Percentiles rank a stretch among this genome's conserved stretches.
phyloP scores from a whole-genome alignment of 2,113 vertebrate genomes.

The Prionailurus viverrinus region DNA sequence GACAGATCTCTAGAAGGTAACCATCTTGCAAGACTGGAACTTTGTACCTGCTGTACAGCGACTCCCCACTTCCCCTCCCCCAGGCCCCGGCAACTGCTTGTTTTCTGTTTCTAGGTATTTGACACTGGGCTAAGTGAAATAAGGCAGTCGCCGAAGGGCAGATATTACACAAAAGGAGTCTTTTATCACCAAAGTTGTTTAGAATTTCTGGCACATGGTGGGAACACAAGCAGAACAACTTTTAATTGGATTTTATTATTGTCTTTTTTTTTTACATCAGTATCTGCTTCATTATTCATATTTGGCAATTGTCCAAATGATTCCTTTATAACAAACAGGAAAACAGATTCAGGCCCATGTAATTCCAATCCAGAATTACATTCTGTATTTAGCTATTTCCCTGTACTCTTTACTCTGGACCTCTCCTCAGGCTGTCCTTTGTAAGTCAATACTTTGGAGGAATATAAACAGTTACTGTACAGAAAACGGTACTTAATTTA shows the following conservation, averaged over 20 bases:
- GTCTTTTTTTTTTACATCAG: neutral
- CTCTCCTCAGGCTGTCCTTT: neutral
- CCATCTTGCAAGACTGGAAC: neutral
- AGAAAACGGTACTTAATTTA: neutral
- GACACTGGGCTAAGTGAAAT: neutral
- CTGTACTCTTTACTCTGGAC: conserved; percentile 1
- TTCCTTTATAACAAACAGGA: neutral
- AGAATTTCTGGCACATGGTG: neutral
- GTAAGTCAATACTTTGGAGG: neutral
- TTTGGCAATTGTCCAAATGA: neutral
- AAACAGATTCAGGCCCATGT: neutral
- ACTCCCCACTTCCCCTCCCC: neutral
- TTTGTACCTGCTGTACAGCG: neutral
- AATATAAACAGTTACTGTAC: neutral
- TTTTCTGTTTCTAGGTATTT: neutral
- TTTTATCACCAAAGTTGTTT: neutral
- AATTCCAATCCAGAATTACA: neutral
- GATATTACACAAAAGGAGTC: neutral
- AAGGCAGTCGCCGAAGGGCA: neutral
- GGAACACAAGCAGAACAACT: neutral
- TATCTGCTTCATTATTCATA: neutral
- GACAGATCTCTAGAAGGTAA: neutral
- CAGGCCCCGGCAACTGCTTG: too few relatives aligned
- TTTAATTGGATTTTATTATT: neutral
- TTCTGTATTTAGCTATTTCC: neutral